Percentiles rank a stretch among this genome's conserved stretches.
phyloP scores from a whole-genome alignment of 2,888 invertebrate genomes.

The Allygus modestus region DNA sequence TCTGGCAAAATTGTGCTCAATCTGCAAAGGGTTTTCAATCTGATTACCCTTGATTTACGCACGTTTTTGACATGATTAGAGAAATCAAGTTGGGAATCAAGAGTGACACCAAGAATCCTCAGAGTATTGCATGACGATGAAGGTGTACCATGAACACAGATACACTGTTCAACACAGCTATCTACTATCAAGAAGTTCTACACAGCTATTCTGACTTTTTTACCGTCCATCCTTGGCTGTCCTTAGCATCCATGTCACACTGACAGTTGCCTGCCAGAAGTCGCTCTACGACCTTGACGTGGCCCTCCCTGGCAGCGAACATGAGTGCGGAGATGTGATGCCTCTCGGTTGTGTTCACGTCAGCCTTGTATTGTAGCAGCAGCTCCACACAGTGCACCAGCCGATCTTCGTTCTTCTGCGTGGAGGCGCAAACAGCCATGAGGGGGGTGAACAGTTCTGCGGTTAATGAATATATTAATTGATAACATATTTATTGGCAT shows the following conservation, averaged over 20 bases:
- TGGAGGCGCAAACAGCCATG: constrained; percentile 75
- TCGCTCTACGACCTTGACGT: constrained; percentile 71
- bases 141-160: no score
- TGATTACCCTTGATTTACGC: no score
- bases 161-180: no score
- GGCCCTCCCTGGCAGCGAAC: constrained; percentile 74
- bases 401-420: constrained; percentile 71
- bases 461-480: background rate
- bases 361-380: constrained; percentile 71
- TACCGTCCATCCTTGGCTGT: constrained; percentile 74
- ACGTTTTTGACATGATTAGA: no score
- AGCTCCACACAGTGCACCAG: constrained; percentile 72
- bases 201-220: no score
- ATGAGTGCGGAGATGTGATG: constrained; percentile 74
- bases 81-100: no score
- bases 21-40: no score
- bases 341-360: constrained; percentile 72
- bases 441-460: constrained; percentile 73
- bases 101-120: no score
- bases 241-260: constrained; percentile 72
- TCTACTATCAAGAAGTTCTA: no score
- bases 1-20: no score
- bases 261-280: constrained; percentile 73
- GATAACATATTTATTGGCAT: background rate
- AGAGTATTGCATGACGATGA: no score